A percentile compares a stretch with the other conserved stretches of the same genome.
Evolutionary conservation across 1,140 invertebrate genomes (phyloP).

Genomic region (Heliothis virescens): DNA sequence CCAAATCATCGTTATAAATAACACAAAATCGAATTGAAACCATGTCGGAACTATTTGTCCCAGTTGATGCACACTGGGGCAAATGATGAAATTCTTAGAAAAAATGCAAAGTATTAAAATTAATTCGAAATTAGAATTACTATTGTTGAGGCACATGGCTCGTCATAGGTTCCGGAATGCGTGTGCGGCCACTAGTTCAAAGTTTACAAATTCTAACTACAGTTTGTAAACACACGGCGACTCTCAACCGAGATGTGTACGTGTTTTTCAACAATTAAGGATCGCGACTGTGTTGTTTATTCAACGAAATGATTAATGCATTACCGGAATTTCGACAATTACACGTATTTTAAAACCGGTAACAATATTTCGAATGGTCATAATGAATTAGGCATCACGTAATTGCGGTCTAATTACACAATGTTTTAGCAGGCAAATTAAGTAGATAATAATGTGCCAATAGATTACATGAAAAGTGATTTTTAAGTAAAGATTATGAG

Average conservation of each 20-base stretch:
- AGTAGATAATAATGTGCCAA: no score
- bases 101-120: not conserved
- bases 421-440: no score
- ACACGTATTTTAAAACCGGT: no score
- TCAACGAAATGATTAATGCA: not conserved
- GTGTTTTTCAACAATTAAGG: constrained; percentile 66
- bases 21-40: not conserved
- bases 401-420: no score
- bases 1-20: constrained; percentile 6
- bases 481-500: no score
- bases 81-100: not conserved
- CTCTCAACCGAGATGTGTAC: constrained; percentile 65
- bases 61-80: not conserved
- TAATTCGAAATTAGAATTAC: not conserved
- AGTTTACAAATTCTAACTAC: constrained; percentile 66
- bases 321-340: not conserved
- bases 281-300: constrained; percentile 15
- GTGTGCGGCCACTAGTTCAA: constrained; percentile 35
- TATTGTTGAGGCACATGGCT: constrained; percentile 46
- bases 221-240: constrained; percentile 69
- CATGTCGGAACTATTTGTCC: constrained; percentile 20
- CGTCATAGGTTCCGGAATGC: constrained; percentile 44
- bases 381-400: no score
- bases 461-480: no score
- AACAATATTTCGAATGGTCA: no score